phyloP scores from a whole-genome alignment of 2,888 invertebrate species.

The Troilus luridus region DNA sequence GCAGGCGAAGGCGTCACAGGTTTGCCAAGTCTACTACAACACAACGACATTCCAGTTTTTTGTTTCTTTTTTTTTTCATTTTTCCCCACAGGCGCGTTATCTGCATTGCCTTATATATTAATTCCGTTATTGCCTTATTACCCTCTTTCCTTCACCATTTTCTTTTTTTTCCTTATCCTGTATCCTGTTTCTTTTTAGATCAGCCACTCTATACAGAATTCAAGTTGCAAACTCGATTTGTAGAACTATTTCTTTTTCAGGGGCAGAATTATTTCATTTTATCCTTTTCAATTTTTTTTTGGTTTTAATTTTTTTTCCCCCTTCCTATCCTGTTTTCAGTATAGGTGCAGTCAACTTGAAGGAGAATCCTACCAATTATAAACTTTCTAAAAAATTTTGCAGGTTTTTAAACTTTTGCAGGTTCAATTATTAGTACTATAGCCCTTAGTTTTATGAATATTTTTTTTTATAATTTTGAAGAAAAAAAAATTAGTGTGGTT shows the following conservation, averaged over 20 bases:
- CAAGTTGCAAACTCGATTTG: neutral
- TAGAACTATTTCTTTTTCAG: constrained; percentile 60
- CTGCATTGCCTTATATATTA: constrained; percentile 3
- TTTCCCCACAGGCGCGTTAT: constrained; percentile 25
- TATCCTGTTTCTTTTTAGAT: neutral
- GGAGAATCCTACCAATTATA: constrained; percentile 51
- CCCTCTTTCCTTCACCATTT: neutral
- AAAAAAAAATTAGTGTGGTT: constrained; percentile 51
- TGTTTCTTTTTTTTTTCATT: constrained; percentile 38
- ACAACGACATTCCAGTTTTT: constrained; percentile 25
- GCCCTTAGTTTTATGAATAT: constrained; percentile 52
- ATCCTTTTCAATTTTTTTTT: neutral
- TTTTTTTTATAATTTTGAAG: constrained; percentile 26
- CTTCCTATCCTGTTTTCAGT: constrained; percentile 60
- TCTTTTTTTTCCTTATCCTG: neutral
- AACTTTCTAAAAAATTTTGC: constrained; percentile 46
- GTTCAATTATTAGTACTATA: constrained; percentile 33
- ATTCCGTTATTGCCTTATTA: neutral
- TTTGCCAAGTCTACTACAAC: constrained; percentile 54
- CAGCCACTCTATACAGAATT: constrained; percentile 38
- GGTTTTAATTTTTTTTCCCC: constrained; percentile 32
- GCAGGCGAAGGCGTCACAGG: constrained; percentile 48
- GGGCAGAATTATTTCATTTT: constrained; percentile 48
- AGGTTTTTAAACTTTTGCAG: constrained; percentile 22
- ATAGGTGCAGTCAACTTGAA: constrained; percentile 64